A percentile compares a stretch with the other conserved stretches of the same genome.
These are phyloP conservation scores for Ifrita kowaldi DNA, from an alignment of 2,113 vertebrate species.

Conservation along the genomic window DNA sequence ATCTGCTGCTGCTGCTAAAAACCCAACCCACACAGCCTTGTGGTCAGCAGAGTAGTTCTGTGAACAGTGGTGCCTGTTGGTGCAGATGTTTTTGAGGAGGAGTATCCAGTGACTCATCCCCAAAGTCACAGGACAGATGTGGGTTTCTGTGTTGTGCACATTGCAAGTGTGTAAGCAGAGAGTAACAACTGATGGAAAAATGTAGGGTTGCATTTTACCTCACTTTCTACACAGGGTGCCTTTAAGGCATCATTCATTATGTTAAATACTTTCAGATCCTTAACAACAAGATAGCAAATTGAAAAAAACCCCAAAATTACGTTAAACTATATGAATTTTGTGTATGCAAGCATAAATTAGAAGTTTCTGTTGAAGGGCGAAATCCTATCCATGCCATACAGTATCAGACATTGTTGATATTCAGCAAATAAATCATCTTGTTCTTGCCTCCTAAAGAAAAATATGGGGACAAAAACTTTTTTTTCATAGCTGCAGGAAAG, in stretches of 20 bases:
- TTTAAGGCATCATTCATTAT: background rate
- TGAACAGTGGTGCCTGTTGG: background rate
- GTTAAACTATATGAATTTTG: background rate
- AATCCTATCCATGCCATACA: background rate
- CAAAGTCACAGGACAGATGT: background rate
- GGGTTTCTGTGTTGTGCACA: background rate
- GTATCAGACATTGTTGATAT: background rate
- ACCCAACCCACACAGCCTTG: background rate
- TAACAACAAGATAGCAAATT: background rate
- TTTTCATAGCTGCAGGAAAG: background rate
- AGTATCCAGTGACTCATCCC: background rate
- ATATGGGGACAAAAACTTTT: background rate
- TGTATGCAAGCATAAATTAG: background rate
- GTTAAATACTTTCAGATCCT: background rate
- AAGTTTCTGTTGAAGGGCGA: background rate
- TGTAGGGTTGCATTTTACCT: background rate
- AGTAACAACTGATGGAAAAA: background rate
- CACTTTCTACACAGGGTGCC: background rate
- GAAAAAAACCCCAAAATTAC: background rate
- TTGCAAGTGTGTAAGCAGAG: background rate
- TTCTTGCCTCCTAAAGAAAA: background rate
- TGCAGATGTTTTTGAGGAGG: background rate
- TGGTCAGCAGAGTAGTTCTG: background rate
- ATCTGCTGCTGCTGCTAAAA: background rate
- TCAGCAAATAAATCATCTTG: background rate